Conservation (phyloP, 2,113 vertebrate species). For the cat (Felis catus) region DNA sequence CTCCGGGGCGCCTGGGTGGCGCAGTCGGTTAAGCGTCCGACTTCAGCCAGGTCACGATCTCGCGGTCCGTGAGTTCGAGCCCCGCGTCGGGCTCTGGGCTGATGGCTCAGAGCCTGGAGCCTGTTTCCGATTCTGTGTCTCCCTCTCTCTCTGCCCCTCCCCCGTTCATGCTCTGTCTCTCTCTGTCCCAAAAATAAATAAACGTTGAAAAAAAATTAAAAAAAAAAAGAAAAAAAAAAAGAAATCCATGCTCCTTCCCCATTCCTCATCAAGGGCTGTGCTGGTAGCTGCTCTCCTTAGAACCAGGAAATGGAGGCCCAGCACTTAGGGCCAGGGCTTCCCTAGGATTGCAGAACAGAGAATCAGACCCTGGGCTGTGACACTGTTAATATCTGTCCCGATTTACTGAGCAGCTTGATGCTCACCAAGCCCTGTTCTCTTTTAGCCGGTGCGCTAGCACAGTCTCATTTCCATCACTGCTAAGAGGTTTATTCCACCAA, state of each 20-base stretch:
- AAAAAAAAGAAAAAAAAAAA: neutral
- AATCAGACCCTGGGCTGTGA: neutral
- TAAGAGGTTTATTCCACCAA: neutral
- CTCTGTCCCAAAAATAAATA: no score
- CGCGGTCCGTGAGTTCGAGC: no score
- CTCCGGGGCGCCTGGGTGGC: neutral
- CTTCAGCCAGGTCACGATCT: no score
- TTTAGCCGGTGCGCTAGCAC: neutral
- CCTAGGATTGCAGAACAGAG: neutral
- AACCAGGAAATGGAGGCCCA: constrained; percentile 31
- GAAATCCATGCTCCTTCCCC: neutral
- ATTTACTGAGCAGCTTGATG: neutral
- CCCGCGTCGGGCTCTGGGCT: no score
- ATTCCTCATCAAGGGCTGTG: neutral
- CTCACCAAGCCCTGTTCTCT: neutral
- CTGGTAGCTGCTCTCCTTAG: neutral
- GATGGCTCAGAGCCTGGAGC: no score
- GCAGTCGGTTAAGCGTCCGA: no score
- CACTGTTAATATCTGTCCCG: neutral
- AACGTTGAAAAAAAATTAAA: no score
- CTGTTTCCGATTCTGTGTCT: no score
- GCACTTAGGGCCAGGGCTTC: neutral
- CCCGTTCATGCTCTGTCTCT: no score
- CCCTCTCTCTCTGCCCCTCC: no score
- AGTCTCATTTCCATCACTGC: neutral